Base-by-base conservation (phyloP, 1,140 invertebrate species). In the Rhagoletis zephyria region DNA sequence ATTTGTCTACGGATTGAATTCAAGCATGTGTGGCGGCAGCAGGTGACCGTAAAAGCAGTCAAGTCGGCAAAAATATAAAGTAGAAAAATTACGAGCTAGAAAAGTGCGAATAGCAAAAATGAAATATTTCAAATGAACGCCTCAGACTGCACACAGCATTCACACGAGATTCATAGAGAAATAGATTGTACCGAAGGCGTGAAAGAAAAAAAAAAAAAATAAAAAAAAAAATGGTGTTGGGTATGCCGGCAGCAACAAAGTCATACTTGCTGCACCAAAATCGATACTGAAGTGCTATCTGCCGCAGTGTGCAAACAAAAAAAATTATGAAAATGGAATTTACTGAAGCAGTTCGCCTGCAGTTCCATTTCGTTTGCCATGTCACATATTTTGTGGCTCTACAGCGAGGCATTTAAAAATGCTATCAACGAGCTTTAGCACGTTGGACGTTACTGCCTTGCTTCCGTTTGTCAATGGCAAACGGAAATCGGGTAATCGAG, bases 401-500 rank as follows among this genome's bases (percentile, higher is more conserved):
- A 59, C 74, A 81, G 45, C 14, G n/a, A 81, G 51, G 9, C 74
- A 81, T 0, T 56, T 30, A 81, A 30, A 81, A 81, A 81, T 59
- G 48, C 19, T 81, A 81, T 81, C 74, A 81, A 59, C n/a, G 74
- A n/a, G 74, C 48, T 81, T 59, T 81, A 48, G 74, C 74, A 59
- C 51, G n/a, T n/a, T 56, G 48, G 4, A 16, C 56, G 16, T 56
- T 9, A 48, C 74, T 56, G 51, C 51, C n/a, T 12, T 4, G 48
- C 48, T 81, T 81, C 74, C 74, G 74, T 81, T 81, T 81, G 42
- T 81, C 48, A 81, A 81, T n/a, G 74, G 42, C 74, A 81, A 81
- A 81, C 74, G 74, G 74, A 81, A 81, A 81, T 56, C 12, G 48
- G 14, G 74, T 4, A 30, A 56, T 56, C 48, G n/a, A 51, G 19